These are phyloP conservation scores for Cichladusa arquata DNA, from an alignment of 2,113 vertebrate species.

Conservation along the genomic window DNA sequence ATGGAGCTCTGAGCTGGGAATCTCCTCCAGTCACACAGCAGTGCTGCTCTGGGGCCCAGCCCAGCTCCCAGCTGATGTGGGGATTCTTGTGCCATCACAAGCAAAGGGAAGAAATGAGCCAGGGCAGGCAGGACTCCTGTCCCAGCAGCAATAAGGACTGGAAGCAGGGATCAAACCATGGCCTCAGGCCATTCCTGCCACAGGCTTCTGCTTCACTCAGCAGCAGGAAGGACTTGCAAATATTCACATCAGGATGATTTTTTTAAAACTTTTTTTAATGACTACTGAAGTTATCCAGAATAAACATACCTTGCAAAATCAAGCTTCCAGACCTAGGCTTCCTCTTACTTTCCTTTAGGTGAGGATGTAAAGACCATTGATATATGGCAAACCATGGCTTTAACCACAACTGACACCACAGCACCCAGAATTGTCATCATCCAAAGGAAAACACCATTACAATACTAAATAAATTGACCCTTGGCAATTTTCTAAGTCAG, in stretches of 20 bases:
- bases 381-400: neutral
- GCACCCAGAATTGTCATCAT: neutral
- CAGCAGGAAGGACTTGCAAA: neutral
- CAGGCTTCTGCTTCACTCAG: neutral
- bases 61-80: neutral
- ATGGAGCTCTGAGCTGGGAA: accelerated
- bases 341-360: neutral
- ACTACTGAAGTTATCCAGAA: neutral
- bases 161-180: neutral
- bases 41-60: neutral
- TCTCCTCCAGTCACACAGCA: neutral
- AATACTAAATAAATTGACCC: constrained; percentile 24
- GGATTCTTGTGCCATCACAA: no score
- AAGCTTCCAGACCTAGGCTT: neutral
- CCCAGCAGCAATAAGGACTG: neutral
- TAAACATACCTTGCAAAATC: neutral
- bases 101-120: neutral
- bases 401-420: neutral
- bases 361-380: neutral
- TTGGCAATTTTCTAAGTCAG: neutral
- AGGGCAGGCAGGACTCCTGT: neutral
- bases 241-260: neutral
- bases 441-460: neutral
- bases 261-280: neutral
- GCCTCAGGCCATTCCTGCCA: neutral